Conservation (phyloP, 1,140 invertebrate species). For the Tachypleus tridentatus region DNA sequence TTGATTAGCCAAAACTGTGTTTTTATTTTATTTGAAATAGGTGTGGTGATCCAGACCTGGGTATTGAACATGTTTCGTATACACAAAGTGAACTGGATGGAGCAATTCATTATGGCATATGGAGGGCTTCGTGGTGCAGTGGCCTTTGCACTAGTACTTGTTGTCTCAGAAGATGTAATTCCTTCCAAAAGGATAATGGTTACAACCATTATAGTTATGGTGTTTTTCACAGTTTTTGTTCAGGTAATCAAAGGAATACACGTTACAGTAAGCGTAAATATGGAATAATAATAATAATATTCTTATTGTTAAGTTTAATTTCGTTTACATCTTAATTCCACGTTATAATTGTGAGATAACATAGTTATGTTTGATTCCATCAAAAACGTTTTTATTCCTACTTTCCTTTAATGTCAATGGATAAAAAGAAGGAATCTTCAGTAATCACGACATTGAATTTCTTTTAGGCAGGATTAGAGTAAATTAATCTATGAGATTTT, state of each 20-base stretch:
- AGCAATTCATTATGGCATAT: constrained; percentile 99
- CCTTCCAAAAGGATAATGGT: constrained; percentile 78
- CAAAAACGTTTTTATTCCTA: too few relatives aligned
- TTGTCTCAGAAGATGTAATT: constrained; percentile 62
- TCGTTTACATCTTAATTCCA: too few relatives aligned
- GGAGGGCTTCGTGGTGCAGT: constrained; percentile 93
- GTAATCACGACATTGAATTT: too few relatives aligned
- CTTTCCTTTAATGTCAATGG: too few relatives aligned
- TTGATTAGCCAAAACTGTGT: neutral
- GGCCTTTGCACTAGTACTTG: constrained; percentile 86
- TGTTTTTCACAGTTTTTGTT: constrained; percentile 97
- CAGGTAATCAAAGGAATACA: constrained; percentile 41
- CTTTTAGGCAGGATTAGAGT: too few relatives aligned
- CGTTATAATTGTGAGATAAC: too few relatives aligned
- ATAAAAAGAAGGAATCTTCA: too few relatives aligned
- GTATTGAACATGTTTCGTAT: constrained; percentile 81
- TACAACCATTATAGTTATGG: constrained; percentile 91
- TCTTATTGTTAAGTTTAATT: too few relatives aligned
- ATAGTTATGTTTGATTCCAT: too few relatives aligned
- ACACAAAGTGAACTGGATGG: constrained; percentile 80
- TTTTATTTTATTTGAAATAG: constrained; percentile 18
- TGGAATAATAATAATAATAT: too few relatives aligned
- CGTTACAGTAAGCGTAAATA: too few relatives aligned
- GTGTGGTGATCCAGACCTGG: constrained; percentile 75
- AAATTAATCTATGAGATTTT: too few relatives aligned